Base-by-base conservation (phyloP, 2,113 vertebrate species). In the Rhinopomastus cyanomelas region DNA sequence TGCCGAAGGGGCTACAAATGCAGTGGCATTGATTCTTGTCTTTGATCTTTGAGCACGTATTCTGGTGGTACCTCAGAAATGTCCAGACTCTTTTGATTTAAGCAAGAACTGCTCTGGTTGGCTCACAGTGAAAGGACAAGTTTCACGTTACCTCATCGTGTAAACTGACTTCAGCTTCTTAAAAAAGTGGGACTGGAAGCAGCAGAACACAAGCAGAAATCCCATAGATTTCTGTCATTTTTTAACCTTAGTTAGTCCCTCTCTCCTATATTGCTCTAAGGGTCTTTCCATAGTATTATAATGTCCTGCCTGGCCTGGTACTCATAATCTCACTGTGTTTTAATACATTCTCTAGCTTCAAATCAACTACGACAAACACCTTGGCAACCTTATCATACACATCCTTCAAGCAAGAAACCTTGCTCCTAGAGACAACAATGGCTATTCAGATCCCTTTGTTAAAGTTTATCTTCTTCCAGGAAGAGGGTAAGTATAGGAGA, bases 381-480 rank as follows among this genome's bases (percentile, higher is more conserved):
- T 99, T 92, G 99, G 99, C 94, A 99, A 99, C 96, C 96, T 99
- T 68, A 99, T 99, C 92, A 98, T 99, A 88, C 99, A 99, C 53
- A 98, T 99, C 80, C 98, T 99, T 90, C 99, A 99, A 98, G 99
- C 99, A 88, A 98, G 99, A 97, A 99, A 99, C 96, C 97, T 99
- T 65, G 98, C 98, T 83, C 98, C 97, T 39, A 97, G 99, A 93
- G 99, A 99, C 96, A 99, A 99, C 96, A 99, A 99, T 15, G 98
- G 99, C 78, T 99, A 99, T 96, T 99, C 99, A 3, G 99, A 99
- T 80, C 99, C 99, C 21, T 99, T 99, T 89, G 99, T 99, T 94
- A 99, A 99, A 95, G 99, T 99, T 81, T 99, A 99, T 95, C 98
- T 99, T 77, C 98, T 99, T 80, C 99, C 99, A 34, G 99, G 99